Evolutionary conservation across 2,113 vertebrate genomes (phyloP), one percentile per base, ranked within the genome.

Genomic region (Aleadryas rufinucha): DNA sequence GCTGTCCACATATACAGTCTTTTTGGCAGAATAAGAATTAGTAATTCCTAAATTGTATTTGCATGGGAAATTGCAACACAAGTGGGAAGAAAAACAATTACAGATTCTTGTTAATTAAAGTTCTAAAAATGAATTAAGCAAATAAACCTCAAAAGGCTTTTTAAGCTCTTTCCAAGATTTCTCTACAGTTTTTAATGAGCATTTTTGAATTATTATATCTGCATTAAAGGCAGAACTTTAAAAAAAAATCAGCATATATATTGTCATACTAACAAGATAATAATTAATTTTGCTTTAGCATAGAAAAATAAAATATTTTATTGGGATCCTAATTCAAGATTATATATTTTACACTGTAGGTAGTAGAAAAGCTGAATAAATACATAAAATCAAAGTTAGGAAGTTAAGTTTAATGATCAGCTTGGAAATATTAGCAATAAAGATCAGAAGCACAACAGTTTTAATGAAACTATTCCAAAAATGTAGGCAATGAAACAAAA

Each of bases 61-160:
- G 93, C 94, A 95, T 95, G 88, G 91, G 85, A 97, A 98, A 98
- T 96, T 96, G 93, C 95, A 97, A 85, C 95, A 91, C 92, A 95
- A 97, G 96, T 92, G 96, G 93, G 90, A 97, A 98, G 90, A 95
- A 96, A 93, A 97, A 96, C 96, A 97, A 96, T 97, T 98, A 96
- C 78, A 96, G 83, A 94, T 96, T 87, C 90, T 83, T 89, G 89
- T 94, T 98, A 98, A 98, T 97, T 98, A 97, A 98, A 97, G 82
- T 96, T 98, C 97, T 97, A 98, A 97, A 98, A 97, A 97, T 96
- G 63, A 98, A 95, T 97, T 98, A 97, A 97, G 97, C 87, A 98
- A 98, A 98, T 97, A 93, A 97, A 49, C 31, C 88, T 96, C 93
- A 84, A 93, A 97, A 91, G 84, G 41, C 83, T 96, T 97, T 94